Evolutionary conservation across 1,140 invertebrate species (phyloP), one percentile per base, ranked within the genome.

Genomic region (Uloborus diversus): DNA sequence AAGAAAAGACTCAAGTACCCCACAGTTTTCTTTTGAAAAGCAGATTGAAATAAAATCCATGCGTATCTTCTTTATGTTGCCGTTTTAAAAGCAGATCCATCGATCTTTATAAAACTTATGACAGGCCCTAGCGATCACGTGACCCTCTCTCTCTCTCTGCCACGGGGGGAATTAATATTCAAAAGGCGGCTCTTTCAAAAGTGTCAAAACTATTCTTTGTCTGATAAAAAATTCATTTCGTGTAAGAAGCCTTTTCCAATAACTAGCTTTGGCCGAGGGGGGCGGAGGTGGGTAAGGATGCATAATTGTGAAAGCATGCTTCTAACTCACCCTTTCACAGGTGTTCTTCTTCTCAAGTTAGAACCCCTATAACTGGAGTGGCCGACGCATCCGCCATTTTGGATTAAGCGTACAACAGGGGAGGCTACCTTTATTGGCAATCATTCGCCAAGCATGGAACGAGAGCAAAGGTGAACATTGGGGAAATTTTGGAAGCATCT

Each of bases 191-290:
- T 17, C 37, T 73, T 61, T 73, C 69, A 61, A 73, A 73, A 73
- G 69, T 73, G 69, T 73, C 69, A 73, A 73, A 73, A 73, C 53
- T 73, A 73, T 73, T 73, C 69, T 73, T 73, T 33, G 23, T 61
- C n/a, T 42, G 35, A 73, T 73, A 73, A 73, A 73, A 73, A 73
- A 73, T 61, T 61, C 56, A 61, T 73, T 73, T n/a, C 57, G 32
- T 73, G 69, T 73, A 73, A 61, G 37, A 73, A 73, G 56, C 53
- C 13, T 33, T 42, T 47, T 59, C 69, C 69, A 73, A 61, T 61
- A 61, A 73, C 69, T 47, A 14, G n/a, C 35, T n/a, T n/a, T n/a
- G n/a, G n/a, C 49, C 32, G 35, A n/a, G 35, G 37, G 61, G 61
- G 37, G 61, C 33, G 61, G 27, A 37, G 56, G 56, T 51, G 56